Base-by-base conservation (phyloP, 2,113 vertebrate genomes). In the Arenaria interpres region DNA sequence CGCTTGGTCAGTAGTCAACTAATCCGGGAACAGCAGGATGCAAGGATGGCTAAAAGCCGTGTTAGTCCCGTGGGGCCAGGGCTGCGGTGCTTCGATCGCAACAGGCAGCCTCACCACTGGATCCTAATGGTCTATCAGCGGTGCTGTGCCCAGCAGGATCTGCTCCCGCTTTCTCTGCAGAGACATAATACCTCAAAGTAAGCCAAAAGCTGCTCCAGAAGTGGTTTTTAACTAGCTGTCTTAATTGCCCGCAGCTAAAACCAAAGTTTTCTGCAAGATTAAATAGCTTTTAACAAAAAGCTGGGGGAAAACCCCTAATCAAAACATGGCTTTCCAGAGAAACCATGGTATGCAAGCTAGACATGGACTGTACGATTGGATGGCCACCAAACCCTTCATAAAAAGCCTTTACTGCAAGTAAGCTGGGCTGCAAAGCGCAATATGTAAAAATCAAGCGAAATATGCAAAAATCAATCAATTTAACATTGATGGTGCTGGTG, bases 51-150 rank as follows among this genome's bases (percentile, higher is more conserved):
- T 67, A 37, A 54, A 89, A 81, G 23, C 54, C 0, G 0, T n/a
- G 32, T 13, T 13, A 20, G 45, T 46, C 83, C 79, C 4, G 0
- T 1, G 6, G 45, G 68, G 24, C 12, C 0, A 0, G 21, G 41
- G 41, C 28, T 41, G 35, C 0, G 10, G 53, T 14, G 37, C 56
- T 81, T 51, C 0, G 0, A 14, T 27, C 2, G 2, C 45, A 80
- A 74, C 46, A 86, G 30, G 54, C 51, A 74, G 67, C 46, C 51
- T 50, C 4, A 0, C 3, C 2, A 4, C 32, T 41, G 37, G 20
- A 81, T 46, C 72, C 54, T 67, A 39, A 63, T 7, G 8, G 37
- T 14, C 60, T 33, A 3, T 10, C n/a, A 43, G 41, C 1, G 1
- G 64, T 71, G 56, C 69, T 30, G 41, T 32, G 28, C 67, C 43